Evolutionary conservation across 2,888 invertebrate genomes (phyloP).

Genomic region (Gasteruption jaculator): DNA sequence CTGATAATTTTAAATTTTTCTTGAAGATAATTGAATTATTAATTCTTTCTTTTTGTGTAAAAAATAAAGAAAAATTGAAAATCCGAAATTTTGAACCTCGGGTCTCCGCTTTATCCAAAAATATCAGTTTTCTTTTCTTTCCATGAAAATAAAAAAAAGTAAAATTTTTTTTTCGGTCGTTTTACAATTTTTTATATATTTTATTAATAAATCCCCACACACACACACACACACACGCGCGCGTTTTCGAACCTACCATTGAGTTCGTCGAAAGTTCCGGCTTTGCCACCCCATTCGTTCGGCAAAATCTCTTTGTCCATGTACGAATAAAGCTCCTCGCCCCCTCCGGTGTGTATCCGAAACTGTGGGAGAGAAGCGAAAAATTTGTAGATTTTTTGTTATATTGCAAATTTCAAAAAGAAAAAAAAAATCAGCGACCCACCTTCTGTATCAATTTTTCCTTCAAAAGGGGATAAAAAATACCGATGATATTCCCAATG

Average conservation of each 20-base stretch:
- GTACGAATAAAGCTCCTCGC: constrained; percentile 46
- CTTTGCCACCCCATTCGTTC: constrained; percentile 51
- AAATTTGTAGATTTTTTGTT: no score
- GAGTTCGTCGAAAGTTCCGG: constrained; percentile 42
- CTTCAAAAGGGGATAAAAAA: constrained; percentile 46
- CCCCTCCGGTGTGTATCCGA: constrained; percentile 44
- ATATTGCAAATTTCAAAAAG: not conserved
- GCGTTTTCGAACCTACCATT: constrained; percentile 39
- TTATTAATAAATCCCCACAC: not conserved
- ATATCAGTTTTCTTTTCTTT: no score
- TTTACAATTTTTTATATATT: no score
- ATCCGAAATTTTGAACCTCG: no score
- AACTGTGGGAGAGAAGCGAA: constrained; percentile 34
- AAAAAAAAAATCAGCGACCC: constrained; percentile 9
- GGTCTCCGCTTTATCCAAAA: no score
- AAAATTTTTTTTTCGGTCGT: no score
- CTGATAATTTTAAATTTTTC: no score
- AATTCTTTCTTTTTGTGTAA: no score
- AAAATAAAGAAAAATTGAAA: no score
- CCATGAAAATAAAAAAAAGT: no score
- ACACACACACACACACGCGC: no score
- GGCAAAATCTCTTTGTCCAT: constrained; percentile 50
- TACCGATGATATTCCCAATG: constrained; percentile 36
- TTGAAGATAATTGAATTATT: no score
- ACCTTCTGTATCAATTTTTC: constrained; percentile 47